Percentiles rank a stretch among this genome's conserved stretches.
Conservation (phyloP, 30 jellyfish, hydroid and myxozoan species). For the Hydractinia symbiolongicarpus region DNA sequence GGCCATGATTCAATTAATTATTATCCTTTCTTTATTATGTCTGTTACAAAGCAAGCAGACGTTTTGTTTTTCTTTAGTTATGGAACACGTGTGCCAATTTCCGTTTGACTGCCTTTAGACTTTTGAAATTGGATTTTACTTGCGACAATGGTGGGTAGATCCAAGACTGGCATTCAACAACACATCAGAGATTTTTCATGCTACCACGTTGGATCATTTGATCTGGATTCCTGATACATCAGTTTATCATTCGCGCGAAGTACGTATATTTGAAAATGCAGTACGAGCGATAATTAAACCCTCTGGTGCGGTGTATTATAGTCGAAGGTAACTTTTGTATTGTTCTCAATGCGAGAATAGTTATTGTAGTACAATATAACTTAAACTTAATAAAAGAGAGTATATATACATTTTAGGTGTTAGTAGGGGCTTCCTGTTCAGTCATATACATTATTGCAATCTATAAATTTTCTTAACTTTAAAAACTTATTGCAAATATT, state of each 20-base stretch:
- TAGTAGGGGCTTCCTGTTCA: no score
- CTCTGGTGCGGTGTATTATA: not conserved
- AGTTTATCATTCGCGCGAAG: not conserved
- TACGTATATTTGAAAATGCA: not conserved
- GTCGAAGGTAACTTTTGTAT: not conserved
- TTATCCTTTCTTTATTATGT: no score
- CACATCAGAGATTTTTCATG: not conserved
- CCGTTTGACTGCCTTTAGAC: not conserved
- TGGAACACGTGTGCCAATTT: no score
- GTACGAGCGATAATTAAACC: not conserved
- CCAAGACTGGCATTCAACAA: constrained; percentile 1
- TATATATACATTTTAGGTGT: no score
- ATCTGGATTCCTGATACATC: constrained; percentile 14
- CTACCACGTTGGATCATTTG: not conserved
- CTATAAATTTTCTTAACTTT: no score
- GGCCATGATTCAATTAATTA: no score
- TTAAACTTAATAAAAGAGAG: no score
- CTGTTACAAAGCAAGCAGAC: no score
- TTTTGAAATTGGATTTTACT: not conserved
- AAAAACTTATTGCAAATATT: no score
- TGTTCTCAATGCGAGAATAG: not conserved
- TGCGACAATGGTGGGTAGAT: constrained; percentile 5
- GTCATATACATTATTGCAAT: no score
- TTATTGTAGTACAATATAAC: no score
- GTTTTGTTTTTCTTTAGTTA: no score